phyloP scores from a whole-genome alignment of 2,888 invertebrate genomes.

The Baccha elongata region DNA sequence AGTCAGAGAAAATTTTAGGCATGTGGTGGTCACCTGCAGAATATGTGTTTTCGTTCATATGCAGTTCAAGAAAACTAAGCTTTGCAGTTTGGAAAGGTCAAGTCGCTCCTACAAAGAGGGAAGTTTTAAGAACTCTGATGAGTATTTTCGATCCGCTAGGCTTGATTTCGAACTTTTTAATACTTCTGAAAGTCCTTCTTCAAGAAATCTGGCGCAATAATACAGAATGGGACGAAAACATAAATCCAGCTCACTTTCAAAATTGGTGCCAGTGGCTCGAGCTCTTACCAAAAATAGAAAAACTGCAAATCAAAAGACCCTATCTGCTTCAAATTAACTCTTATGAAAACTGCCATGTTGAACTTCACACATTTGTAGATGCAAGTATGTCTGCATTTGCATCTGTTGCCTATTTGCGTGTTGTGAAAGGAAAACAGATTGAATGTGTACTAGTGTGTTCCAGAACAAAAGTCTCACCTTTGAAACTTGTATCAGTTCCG shows the following conservation, averaged over 20 bases:
- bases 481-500: slow-evolving; percentile 17
- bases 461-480: slow-evolving; percentile 20
- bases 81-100: not conserved
- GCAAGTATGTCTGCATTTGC: slow-evolving; percentile 22
- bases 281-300: slow-evolving; percentile 39
- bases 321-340: slow-evolving; percentile 29
- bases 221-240: slow-evolving; percentile 28
- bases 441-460: slow-evolving; percentile 24
- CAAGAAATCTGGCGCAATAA: slow-evolving; percentile 70
- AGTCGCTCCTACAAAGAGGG: slow-evolving; percentile 8
- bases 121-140: slow-evolving; percentile 70
- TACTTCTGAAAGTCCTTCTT: slow-evolving; percentile 74
- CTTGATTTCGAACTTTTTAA: slow-evolving; percentile 72
- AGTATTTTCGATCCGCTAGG: slow-evolving; percentile 77
- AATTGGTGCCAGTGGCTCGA: slow-evolving; percentile 74
- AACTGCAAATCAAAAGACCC: not conserved
- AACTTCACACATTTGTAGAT: slow-evolving; percentile 32
- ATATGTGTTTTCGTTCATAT: slow-evolving; percentile 49
- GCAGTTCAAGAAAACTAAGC: not conserved
- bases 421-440: not conserved
- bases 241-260: slow-evolving; percentile 30
- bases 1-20: slow-evolving; percentile 60
- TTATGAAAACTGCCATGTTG: slow-evolving; percentile 43
- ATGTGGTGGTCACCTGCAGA: slow-evolving; percentile 50
- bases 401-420: slow-evolving; percentile 17